Conservation (phyloP, 2,113 vertebrate species). For the Barbus barbus region DNA sequence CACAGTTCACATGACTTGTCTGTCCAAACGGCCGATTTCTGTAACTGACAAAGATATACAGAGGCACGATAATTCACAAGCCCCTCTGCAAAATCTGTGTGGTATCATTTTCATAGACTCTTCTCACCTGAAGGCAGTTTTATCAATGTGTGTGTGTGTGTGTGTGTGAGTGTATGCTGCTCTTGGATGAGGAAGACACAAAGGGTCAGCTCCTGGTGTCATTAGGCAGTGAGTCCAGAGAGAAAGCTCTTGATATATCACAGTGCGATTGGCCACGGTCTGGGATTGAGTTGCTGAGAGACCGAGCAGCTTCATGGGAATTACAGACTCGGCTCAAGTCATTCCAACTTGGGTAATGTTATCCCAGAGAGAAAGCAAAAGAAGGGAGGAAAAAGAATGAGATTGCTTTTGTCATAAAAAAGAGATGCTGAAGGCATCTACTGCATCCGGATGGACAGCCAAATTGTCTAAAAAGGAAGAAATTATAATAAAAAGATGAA, state of each 20-base stretch:
- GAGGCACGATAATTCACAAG: constrained; percentile 12
- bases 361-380: constrained; percentile 70
- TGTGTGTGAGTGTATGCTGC: constrained; percentile 37
- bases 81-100: background rate
- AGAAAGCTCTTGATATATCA: constrained; percentile 74
- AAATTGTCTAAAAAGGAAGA: background rate
- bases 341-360: constrained; percentile 80
- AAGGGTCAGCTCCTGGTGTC: constrained; percentile 57
- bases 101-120: constrained; percentile 25
- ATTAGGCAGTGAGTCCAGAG: constrained; percentile 56
- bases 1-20: background rate
- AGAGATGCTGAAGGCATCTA: constrained; percentile 58
- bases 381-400: constrained; percentile 59
- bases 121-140: constrained; percentile 12
- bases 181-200: constrained; percentile 56
- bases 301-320: constrained; percentile 76
- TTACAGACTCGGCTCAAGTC: constrained; percentile 77
- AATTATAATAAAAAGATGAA: background rate
- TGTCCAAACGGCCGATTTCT: background rate
- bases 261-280: constrained; percentile 73
- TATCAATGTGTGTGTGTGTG: background rate
- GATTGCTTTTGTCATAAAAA: constrained; percentile 76
- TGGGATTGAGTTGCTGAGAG: constrained; percentile 78
- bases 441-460: background rate
- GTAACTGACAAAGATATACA: background rate